phyloP scores from a whole-genome alignment of 1,140 invertebrate genomes.

The Aphaenogaster ashmeadi region DNA sequence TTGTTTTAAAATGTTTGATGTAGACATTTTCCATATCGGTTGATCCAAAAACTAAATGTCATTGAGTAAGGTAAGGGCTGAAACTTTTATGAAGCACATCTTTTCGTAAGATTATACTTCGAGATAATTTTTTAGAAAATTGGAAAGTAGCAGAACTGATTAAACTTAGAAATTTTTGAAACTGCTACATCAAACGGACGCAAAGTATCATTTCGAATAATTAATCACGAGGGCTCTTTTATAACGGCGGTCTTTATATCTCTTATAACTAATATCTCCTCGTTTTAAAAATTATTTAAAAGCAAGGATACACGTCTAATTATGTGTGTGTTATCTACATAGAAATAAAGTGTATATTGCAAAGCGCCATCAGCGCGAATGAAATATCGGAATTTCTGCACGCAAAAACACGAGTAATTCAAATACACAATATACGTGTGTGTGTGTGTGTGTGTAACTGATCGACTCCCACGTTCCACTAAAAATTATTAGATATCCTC shows the following conservation, averaged over 20 bases:
- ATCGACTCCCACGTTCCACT: neutral
- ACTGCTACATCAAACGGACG: neutral
- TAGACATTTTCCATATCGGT: neutral
- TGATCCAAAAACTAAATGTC: slow-evolving; percentile 3
- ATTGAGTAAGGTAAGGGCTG: neutral
- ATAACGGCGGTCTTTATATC: neutral
- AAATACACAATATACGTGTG: slow-evolving; percentile 13
- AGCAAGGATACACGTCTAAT: neutral
- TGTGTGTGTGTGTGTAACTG: no score
- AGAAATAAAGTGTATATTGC: neutral
- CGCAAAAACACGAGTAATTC: slow-evolving; percentile 17
- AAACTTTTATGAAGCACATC: neutral
- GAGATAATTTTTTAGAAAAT: neutral
- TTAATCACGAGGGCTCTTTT: neutral
- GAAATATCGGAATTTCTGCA: slow-evolving; percentile 14
- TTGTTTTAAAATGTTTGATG: neutral
- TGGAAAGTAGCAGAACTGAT: neutral
- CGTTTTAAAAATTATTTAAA: neutral
- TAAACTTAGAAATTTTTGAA: neutral
- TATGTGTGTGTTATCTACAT: neutral
- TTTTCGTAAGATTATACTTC: neutral
- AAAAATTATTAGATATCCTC: slow-evolving; percentile 27
- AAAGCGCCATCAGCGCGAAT: neutral
- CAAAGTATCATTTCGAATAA: neutral
- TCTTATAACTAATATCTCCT: neutral